Conservation (phyloP, 2,113 vertebrate genomes). For the Callipepla squamata region DNA sequence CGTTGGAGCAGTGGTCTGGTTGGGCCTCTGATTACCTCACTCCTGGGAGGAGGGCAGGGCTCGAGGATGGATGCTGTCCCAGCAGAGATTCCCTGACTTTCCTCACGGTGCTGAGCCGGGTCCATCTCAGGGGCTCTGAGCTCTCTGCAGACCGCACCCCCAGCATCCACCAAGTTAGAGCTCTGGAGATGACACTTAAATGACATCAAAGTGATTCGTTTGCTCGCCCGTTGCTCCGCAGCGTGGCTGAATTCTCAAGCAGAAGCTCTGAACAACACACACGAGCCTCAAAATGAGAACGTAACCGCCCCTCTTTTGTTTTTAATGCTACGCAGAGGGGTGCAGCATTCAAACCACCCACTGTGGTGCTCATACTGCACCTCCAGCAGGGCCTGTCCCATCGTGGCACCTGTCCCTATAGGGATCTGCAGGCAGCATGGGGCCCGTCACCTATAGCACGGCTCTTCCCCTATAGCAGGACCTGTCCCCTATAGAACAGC, state of each 20-base stretch:
- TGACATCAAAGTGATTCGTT: not conserved
- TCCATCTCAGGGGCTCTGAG: not conserved
- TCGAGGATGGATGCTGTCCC: not conserved
- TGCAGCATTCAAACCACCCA: not conserved
- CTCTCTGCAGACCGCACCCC: not conserved
- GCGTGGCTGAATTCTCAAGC: not conserved
- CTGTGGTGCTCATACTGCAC: not conserved
- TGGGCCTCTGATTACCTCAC: not conserved
- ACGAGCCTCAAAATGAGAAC: not conserved
- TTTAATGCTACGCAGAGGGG: not conserved
- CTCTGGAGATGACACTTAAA: not conserved
- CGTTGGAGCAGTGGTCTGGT: not conserved
- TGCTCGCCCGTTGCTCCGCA: not conserved
- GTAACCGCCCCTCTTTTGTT: fast-evolving
- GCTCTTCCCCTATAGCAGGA: too few species aligned
- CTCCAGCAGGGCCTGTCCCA: too few species aligned
- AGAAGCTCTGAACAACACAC: fast-evolving
- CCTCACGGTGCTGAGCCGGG: fast-evolving
- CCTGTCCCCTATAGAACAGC: too few species aligned
- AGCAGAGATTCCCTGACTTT: not conserved
- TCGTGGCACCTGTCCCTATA: too few species aligned
- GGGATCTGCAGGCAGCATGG: too few species aligned
- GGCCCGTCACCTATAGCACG: too few species aligned
- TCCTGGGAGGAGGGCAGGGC: not conserved
- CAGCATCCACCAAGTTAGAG: fast-evolving